Evolutionary conservation across 2,888 invertebrate genomes (phyloP).

Genomic region (Netelia melanura): DNA sequence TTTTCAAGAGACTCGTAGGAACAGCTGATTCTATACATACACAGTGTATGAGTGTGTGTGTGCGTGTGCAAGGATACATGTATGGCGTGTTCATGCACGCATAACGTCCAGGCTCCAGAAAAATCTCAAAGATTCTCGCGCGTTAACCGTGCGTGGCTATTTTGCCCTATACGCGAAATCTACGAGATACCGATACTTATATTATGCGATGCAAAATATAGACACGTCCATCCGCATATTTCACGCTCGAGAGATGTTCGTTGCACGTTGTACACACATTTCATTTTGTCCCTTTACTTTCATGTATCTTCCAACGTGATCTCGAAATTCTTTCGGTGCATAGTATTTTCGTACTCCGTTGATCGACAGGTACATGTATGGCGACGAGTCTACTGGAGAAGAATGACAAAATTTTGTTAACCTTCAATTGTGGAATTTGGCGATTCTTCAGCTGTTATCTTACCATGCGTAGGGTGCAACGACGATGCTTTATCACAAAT

Average conservation of each 20-base stretch:
- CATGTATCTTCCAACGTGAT: neutral
- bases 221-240: slow-evolving; percentile 31
- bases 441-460: neutral
- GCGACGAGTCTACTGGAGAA: no score
- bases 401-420: neutral
- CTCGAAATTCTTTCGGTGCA: neutral
- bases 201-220: slow-evolving; percentile 8
- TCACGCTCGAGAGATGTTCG: slow-evolving; percentile 32
- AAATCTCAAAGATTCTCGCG: slow-evolving; percentile 1
- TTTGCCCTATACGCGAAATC: neutral
- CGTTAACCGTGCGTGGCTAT: slow-evolving; percentile 2
- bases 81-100: neutral
- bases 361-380: no score
- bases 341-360: neutral
- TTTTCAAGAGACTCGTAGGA: slow-evolving; percentile 2
- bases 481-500: neutral
- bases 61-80: neutral
- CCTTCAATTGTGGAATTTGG: neutral
- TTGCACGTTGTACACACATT: neutral
- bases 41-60: neutral
- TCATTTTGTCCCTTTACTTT: neutral
- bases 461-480: neutral
- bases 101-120: neutral
- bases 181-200: slow-evolving; percentile 9
- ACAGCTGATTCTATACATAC: slow-evolving; percentile 6